A percentile compares a stretch with the other conserved stretches of the same genome.
Evolutionary conservation across 2,888 invertebrate genomes (phyloP).

Genomic region (Cinara cedri): DNA sequence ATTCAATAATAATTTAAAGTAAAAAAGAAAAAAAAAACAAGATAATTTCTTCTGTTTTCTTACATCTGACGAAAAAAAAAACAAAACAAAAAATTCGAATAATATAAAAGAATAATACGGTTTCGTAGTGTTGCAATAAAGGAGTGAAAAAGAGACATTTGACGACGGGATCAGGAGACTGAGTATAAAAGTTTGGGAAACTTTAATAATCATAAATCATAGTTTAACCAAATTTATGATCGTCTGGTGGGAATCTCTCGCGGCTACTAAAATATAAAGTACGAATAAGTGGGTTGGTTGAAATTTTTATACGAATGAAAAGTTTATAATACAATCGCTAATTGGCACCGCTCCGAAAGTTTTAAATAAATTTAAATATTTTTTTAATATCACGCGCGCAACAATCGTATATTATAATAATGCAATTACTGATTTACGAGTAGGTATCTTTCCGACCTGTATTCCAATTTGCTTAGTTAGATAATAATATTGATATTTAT

Average conservation of each 20-base stretch:
- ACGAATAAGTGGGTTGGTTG: conserved; percentile 23
- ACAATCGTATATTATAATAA: neutral
- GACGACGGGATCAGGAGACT: conserved; percentile 16
- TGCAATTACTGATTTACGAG: conserved; percentile 2
- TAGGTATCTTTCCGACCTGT: neutral
- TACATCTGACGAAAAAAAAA: neutral
- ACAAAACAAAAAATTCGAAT: too few species aligned
- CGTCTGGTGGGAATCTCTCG: conserved; percentile 27
- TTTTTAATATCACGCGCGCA: too few species aligned
- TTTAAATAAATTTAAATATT: conserved; percentile 9
- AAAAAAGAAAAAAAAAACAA: neutral
- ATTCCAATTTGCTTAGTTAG: neutral
- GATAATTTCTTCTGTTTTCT: neutral
- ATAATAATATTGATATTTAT: neutral
- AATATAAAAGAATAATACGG: neutral
- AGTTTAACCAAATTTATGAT: conserved; percentile 32
- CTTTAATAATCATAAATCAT: conserved; percentile 49
- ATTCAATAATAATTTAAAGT: neutral
- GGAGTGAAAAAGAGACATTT: neutral
- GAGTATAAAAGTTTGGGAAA: conserved; percentile 41
- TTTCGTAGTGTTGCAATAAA: neutral
- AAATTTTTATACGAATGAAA: conserved; percentile 30
- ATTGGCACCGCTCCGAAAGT: conserved; percentile 37
- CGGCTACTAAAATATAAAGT: conserved; percentile 33
- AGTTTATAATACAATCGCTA: conserved; percentile 34